Evolutionary conservation across 2,113 vertebrate species (phyloP).

Genomic region (Furnarius figulus): DNA sequence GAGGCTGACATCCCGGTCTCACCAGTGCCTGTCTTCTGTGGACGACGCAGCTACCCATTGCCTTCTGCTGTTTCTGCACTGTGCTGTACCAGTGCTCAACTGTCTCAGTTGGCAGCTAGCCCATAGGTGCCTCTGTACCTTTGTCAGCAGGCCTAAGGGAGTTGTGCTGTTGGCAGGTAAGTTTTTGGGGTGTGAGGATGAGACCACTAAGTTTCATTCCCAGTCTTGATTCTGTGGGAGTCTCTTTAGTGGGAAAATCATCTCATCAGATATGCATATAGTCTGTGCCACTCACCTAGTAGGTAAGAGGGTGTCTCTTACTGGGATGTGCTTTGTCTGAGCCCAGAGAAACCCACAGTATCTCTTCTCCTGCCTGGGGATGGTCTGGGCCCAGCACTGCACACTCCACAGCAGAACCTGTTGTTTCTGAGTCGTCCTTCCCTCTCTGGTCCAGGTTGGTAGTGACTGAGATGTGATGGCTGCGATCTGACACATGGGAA

Average conservation of each 20-base stretch:
- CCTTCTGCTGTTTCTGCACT: neutral
- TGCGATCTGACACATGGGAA: slow-evolving; percentile 51
- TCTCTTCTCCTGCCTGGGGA: neutral
- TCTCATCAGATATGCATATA: neutral
- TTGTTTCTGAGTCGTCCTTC: slow-evolving; percentile 56
- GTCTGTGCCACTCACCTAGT: neutral
- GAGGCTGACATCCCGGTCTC: neutral
- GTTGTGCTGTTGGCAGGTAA: neutral
- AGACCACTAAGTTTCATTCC: neutral
- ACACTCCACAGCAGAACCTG: neutral
- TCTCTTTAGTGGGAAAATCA: neutral
- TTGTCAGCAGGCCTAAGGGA: neutral
- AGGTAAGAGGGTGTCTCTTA: neutral
- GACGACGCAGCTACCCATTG: neutral
- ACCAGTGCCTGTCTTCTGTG: neutral
- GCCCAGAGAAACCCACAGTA: neutral
- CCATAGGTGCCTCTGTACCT: neutral
- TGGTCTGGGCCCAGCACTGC: neutral
- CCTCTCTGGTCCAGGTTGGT: slow-evolving; percentile 59
- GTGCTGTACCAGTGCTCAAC: neutral
- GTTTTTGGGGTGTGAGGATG: neutral
- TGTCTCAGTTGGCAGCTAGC: neutral
- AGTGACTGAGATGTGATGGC: slow-evolving; percentile 57
- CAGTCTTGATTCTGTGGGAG: neutral
- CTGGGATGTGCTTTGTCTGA: neutral